A percentile compares a stretch with the other conserved stretches of the same genome.
Evolutionary conservation across 1,140 invertebrate species (phyloP).

Genomic region (Microplitis mediator): DNA sequence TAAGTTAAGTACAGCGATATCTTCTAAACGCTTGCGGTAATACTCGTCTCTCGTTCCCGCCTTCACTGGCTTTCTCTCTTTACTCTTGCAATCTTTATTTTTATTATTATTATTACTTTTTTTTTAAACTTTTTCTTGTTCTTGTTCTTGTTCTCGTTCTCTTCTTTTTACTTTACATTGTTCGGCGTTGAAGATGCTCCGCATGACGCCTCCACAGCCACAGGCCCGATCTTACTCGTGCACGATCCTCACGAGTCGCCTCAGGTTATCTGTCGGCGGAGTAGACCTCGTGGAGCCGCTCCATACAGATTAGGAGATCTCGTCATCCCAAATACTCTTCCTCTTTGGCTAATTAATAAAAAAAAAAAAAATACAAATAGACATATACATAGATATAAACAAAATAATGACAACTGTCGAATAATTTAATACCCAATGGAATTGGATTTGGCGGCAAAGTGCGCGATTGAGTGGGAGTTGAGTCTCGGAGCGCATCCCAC

Average conservation of each 20-base stretch:
- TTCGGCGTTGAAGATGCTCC: conserved; percentile 5
- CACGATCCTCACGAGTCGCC: conserved; percentile 53
- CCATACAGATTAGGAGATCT: not conserved
- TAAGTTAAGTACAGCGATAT: no score
- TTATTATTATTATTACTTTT: not conserved
- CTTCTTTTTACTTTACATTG: conserved; percentile 5
- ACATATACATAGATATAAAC: not conserved
- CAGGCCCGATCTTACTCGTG: conserved; percentile 41
- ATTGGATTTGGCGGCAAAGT: conserved; percentile 38
- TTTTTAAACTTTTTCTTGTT: not conserved
- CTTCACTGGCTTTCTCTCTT: no score
- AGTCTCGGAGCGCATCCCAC: conserved; percentile 56
- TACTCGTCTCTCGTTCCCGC: no score
- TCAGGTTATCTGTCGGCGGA: conserved; percentile 36
- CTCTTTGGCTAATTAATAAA: not conserved
- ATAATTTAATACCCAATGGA: not conserved
- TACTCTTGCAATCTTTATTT: not conserved
- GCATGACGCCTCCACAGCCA: conserved; percentile 37
- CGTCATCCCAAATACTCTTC: not conserved
- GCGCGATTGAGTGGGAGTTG: conserved; percentile 49
- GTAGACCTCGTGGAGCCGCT: conserved; percentile 32
- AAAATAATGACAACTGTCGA: not conserved
- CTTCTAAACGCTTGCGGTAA: no score
- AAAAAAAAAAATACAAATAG: not conserved
- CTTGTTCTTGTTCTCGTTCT: not conserved